Evolutionary conservation across 2,797 vertebrate genomes (phyloP), one percentile per base, ranked within the genome.

Genomic region (Coregonus suidteri): DNA sequence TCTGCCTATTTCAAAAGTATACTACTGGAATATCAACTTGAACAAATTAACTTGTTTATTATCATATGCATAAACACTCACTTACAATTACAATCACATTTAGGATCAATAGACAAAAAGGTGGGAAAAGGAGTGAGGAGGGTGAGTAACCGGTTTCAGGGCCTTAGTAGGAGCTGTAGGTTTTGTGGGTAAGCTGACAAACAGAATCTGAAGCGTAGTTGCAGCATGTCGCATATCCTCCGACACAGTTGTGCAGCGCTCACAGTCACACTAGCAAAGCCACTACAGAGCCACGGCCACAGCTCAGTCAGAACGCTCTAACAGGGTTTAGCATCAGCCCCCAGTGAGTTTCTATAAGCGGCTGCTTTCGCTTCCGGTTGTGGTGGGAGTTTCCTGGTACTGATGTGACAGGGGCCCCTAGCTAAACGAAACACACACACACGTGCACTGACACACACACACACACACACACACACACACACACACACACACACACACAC

Each of bases 331-430:
- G 69, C 71, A 34, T 78, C 15, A 74, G 82, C 79, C 73, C 72
- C 66, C 34, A 31, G 80, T 71, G 66, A 81, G 75, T 86, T 90
- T 91, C 88, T 90, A 84, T 82, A 89, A 79, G 86, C 66, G 78
- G 84, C 86, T 80, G 84, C 90, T 92, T 93, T 93, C 88, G 88
- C 82, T 91, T 94, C 92, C 84, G 90, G 91, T 79, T 94, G 91
- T 3, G 91, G 93, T 89, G 87, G 82, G 87, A 85, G 90, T 88
- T 95, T 94, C 91, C 92, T 91, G 91, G 83, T 88, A 81, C 81
- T 35, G 79, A 88, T 82, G 82, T 88, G 83, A 91, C 83, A 82
- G 25, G 62, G 70, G 73, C 76, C 73, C 83, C 70, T 78, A 51
- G 76, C 77, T 13, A 13, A 78, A 20, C 16, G 9, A 30, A 20